Evolutionary conservation across 2,797 vertebrate genomes (phyloP).

Genomic region (Kryptopterus vitreolus): DNA sequence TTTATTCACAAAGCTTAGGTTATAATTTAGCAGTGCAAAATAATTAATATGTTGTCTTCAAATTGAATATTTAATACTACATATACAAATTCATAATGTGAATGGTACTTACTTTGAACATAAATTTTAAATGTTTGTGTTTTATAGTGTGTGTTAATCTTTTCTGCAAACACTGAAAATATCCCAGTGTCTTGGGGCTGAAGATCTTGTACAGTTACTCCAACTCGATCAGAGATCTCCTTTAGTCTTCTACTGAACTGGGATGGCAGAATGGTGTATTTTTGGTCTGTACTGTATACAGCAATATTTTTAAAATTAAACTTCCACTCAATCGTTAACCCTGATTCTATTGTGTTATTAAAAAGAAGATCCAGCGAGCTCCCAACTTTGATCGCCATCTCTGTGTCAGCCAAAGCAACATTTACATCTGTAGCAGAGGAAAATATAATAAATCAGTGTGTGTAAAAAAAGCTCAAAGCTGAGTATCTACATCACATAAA

Average conservation of each 20-base stretch:
- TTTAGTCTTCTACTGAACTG: constrained; percentile 14
- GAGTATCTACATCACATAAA: no score
- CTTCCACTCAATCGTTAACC: not conserved
- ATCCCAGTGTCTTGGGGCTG: constrained; percentile 17
- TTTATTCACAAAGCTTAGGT: no score
- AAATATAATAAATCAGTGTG: not conserved
- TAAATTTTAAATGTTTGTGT: not conserved
- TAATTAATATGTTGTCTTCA: no score
- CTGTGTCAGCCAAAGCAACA: not conserved
- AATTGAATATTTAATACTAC: no score
- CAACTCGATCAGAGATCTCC: not conserved
- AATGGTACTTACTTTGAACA: constrained; percentile 14
- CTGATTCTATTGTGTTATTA: not conserved
- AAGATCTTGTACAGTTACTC: constrained; percentile 18
- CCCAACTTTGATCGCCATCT: not conserved
- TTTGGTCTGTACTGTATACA: not conserved
- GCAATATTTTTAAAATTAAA: not conserved
- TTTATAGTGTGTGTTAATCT: not conserved
- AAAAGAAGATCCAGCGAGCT: constrained; percentile 17
- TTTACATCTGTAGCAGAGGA: not conserved
- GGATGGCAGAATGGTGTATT: not conserved
- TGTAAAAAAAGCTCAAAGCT: not conserved
- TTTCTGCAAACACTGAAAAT: not conserved
- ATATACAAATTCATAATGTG: no score
- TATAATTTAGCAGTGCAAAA: no score